Percentiles rank a stretch among this genome's conserved stretches.
Conservation (phyloP, 2,113 vertebrate species). For the Eurypyga helias region DNA sequence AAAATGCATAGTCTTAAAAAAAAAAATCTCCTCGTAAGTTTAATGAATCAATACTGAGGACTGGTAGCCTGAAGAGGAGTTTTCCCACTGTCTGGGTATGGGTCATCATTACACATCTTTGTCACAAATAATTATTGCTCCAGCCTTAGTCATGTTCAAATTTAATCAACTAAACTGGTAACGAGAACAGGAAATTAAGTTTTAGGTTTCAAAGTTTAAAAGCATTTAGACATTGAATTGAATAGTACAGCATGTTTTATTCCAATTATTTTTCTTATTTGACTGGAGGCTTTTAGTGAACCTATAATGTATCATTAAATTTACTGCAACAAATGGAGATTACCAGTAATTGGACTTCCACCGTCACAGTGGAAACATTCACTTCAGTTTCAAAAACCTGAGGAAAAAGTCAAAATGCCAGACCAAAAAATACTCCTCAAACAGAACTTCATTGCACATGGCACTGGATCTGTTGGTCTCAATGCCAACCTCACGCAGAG, state of each 20-base stretch:
- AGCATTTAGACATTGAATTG: constrained; percentile 4
- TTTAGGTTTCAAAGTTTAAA: constrained; percentile 22
- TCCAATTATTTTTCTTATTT: neutral
- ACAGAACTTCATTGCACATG: neutral
- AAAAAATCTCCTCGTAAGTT: neutral
- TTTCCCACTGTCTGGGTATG: neutral
- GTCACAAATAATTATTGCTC: neutral
- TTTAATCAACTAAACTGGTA: constrained; percentile 4
- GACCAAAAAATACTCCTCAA: neutral
- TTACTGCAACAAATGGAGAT: neutral
- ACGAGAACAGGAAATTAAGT: constrained; percentile 6
- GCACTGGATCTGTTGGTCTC: neutral
- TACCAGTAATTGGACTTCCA: neutral
- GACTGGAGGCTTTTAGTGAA: neutral
- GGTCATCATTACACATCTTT: neutral
- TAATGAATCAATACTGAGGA: neutral
- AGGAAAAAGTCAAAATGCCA: neutral
- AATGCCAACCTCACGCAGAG: neutral
- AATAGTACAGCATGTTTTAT: neutral
- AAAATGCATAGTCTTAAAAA: neutral
- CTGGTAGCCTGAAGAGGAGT: neutral
- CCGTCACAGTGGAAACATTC: neutral
- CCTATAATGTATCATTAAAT: neutral
- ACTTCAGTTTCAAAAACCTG: neutral
- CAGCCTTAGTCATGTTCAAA: neutral